These are phyloP conservation scores for Pristionchus fissidentatus DNA, from an alignment of 2,888 invertebrate genomes.

Conservation along the genomic window DNA sequence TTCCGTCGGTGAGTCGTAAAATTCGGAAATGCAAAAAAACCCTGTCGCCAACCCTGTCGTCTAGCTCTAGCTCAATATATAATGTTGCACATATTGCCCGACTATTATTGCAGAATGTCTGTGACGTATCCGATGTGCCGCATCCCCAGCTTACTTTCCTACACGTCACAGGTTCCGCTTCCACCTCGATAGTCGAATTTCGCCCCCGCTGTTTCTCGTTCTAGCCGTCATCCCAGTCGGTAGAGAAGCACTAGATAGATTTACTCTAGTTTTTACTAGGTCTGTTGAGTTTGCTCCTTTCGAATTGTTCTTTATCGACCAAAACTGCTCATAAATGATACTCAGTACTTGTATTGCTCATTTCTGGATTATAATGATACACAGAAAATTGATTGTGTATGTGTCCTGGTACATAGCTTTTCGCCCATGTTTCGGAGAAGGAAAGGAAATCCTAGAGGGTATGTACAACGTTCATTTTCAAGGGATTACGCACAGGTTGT, in stretches of 20 bases:
- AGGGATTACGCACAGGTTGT: too few relatives aligned
- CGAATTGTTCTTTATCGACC: slow-evolving; percentile 7
- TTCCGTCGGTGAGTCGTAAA: too few relatives aligned
- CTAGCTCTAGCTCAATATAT: too few relatives aligned
- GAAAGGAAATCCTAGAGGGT: too few relatives aligned
- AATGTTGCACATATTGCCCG: too few relatives aligned
- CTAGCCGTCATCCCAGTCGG: not conserved
- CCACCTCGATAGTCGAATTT: slow-evolving; percentile 19
- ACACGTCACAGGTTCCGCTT: slow-evolving; percentile 39
- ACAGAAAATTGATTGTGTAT: too few relatives aligned
- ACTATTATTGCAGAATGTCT: not conserved
- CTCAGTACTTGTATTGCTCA: not conserved
- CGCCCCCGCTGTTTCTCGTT: slow-evolving; percentile 9
- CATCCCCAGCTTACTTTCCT: slow-evolving; percentile 15
- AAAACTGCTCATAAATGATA: slow-evolving; percentile 33
- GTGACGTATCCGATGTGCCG: not conserved
- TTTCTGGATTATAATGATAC: too few relatives aligned
- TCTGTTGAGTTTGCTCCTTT: slow-evolving; percentile 34
- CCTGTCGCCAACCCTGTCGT: too few relatives aligned
- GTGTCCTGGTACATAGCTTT: too few relatives aligned
- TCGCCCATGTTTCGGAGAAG: too few relatives aligned
- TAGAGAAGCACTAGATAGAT: not conserved
- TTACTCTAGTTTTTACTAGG: not conserved
- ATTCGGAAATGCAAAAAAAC: too few relatives aligned
- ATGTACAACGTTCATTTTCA: too few relatives aligned